Evolutionary conservation across 2,888 invertebrate species (phyloP), one percentile per base, ranked within the genome.

Genomic region (Galerucella calmariensis): DNA sequence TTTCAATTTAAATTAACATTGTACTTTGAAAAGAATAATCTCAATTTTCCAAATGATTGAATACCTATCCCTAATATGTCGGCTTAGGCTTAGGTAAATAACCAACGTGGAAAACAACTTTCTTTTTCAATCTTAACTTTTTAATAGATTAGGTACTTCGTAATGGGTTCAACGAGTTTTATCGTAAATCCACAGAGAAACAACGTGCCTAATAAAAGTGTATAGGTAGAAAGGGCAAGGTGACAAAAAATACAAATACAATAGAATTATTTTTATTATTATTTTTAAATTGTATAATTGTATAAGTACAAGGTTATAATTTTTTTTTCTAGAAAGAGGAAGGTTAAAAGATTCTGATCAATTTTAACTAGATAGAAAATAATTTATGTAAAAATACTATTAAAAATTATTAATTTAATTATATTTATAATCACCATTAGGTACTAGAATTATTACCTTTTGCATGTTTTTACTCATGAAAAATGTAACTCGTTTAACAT

Each of bases 141-240:
- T 5, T 8, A 56, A 56, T 56, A 16, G 14, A n/a, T n/a, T n/a
- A n/a, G n/a, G n/a, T n/a, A 53, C 8, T 20, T 16, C 20, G n/a
- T 16, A 56, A 56, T 56, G 10, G 10, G 56, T 56, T n/a, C 8
- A 53, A 14, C 53, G n/a, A 53, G 6, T 56, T 56, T 56, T 56
- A 16, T 56, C 20, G 3, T 20, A 16, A 11, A 56, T 56, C 20
- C 56, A 56, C 16, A 11, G 1, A 56, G 2, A 56, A 56, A 53
- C n/a, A 53, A n/a, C 14, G 4, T n/a, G 8, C 10, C 48, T 48
- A 48, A n/a, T 53, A 44, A 65, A 20, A 11, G 63, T 20, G 12
- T 14, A 16, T 46, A n/a, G n/a, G n/a, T n/a, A 20, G 63, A 65
- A 65, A 65, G 63, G 63, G 46, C 63, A 65, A 65, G 46, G 63